These are phyloP conservation scores for Egretta garzetta DNA, from an alignment of 2,113 vertebrate species.

Conservation along the genomic window DNA sequence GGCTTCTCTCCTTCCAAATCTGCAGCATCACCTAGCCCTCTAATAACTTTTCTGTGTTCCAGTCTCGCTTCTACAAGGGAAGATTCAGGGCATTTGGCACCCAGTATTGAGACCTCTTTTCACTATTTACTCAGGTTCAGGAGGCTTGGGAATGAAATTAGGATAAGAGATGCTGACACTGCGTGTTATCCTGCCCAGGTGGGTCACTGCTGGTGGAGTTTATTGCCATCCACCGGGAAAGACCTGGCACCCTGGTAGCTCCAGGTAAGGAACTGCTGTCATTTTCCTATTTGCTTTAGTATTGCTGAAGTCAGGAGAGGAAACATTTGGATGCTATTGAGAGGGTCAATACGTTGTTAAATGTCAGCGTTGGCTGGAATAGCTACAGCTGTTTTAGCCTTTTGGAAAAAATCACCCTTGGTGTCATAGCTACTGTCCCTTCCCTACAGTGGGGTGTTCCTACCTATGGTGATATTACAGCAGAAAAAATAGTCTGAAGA, in stretches of 20 bases:
- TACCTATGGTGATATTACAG: neutral
- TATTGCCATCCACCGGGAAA: neutral
- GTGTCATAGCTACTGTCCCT: neutral
- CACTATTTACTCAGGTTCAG: neutral
- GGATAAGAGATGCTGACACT: neutral
- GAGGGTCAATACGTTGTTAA: neutral
- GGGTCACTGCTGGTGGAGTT: neutral
- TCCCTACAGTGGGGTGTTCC: accelerated
- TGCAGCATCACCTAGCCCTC: neutral
- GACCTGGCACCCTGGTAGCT: neutral
- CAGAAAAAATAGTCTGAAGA: neutral
- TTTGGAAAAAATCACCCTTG: neutral
- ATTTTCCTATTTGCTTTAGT: neutral
- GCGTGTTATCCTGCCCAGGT: neutral
- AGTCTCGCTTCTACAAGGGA: neutral
- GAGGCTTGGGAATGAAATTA: neutral
- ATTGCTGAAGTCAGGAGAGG: neutral
- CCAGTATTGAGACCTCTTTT: neutral
- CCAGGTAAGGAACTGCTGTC: neutral
- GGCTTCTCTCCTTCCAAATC: neutral
- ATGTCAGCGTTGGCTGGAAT: neutral
- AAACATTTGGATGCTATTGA: neutral
- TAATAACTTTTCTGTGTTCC: neutral
- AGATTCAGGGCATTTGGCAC: neutral
- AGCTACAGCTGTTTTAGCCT: neutral